Evolutionary conservation across 2,888 invertebrate species (phyloP).

Genomic region (Rhamphomyia laevipes): DNA sequence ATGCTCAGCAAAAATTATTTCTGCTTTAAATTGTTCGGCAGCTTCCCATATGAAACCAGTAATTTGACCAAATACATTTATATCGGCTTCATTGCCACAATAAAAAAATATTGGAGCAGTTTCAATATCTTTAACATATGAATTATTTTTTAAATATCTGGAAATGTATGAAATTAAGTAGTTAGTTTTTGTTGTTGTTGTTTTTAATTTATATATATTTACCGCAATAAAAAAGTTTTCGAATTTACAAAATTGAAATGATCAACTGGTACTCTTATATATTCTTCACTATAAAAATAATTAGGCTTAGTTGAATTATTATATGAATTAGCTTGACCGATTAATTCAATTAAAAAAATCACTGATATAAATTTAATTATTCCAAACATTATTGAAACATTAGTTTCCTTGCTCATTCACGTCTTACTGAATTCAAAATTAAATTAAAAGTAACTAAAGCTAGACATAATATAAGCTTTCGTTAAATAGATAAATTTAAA

Average conservation of each 20-base stretch:
- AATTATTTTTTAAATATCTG: constrained; percentile 63
- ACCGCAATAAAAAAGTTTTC: constrained; percentile 54
- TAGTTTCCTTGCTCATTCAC: too few relatives aligned
- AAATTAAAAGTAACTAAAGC: too few relatives aligned
- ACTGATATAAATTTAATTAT: too few relatives aligned
- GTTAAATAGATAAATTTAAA: too few relatives aligned
- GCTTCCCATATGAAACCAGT: constrained; percentile 92
- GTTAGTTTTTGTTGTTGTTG: too few relatives aligned
- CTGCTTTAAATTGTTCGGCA: constrained; percentile 64
- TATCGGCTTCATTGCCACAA: constrained; percentile 92
- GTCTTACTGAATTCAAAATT: too few relatives aligned
- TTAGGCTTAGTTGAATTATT: neutral
- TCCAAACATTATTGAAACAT: too few relatives aligned
- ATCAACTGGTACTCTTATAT: constrained; percentile 60
- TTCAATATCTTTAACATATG: constrained; percentile 50
- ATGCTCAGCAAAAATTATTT: constrained; percentile 88
- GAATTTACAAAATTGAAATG: constrained; percentile 73
- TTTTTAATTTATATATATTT: constrained; percentile 50
- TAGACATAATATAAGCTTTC: too few relatives aligned
- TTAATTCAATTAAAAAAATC: too few relatives aligned
- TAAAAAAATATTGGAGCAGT: constrained; percentile 66
- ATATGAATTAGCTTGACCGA: too few relatives aligned
- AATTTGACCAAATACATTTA: constrained; percentile 79
- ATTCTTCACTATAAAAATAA: constrained; percentile 35
- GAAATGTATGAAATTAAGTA: too few relatives aligned